Conservation (phyloP, 2,888 invertebrate genomes). For the Parnassius apollo region DNA sequence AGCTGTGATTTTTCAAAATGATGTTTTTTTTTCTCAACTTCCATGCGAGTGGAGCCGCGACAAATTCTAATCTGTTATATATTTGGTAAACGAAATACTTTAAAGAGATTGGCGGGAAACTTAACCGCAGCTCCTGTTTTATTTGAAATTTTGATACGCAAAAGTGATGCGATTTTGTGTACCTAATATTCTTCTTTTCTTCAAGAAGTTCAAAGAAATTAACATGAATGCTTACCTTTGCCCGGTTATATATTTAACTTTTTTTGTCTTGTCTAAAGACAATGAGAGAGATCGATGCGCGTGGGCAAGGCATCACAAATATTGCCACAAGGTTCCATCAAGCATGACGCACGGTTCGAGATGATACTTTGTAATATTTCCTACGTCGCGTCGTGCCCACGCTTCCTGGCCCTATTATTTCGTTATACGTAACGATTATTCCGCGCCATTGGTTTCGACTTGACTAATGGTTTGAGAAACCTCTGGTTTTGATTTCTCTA, state of each 20-base stretch:
- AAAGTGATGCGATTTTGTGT: no score
- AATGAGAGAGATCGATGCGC: constrained; percentile 62
- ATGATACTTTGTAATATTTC: constrained; percentile 39
- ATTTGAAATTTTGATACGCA: no score
- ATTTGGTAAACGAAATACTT: no score
- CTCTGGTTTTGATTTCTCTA: constrained; percentile 15
- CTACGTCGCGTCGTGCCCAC: constrained; percentile 47
- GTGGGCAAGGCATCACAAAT: constrained; percentile 51
- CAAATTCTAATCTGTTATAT: background rate
- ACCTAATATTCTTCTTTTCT: background rate
- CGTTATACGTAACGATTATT: constrained; percentile 58
- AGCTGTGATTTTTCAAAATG: no score
- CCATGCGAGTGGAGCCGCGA: background rate
- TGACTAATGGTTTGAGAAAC: constrained; percentile 29
- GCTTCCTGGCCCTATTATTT: constrained; percentile 59
- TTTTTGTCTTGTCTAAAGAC: constrained; percentile 40
- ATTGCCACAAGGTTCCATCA: constrained; percentile 46
- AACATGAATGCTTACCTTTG: background rate
- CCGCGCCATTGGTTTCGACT: constrained; percentile 53
- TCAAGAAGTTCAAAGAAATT: background rate
- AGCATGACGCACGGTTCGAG: constrained; percentile 37
- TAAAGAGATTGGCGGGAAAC: background rate
- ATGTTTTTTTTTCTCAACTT: no score
- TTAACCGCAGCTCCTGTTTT: background rate
- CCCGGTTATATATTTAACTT: constrained; percentile 30